Conservation (phyloP, 1,140 invertebrate genomes). For the Apis cerana region DNA sequence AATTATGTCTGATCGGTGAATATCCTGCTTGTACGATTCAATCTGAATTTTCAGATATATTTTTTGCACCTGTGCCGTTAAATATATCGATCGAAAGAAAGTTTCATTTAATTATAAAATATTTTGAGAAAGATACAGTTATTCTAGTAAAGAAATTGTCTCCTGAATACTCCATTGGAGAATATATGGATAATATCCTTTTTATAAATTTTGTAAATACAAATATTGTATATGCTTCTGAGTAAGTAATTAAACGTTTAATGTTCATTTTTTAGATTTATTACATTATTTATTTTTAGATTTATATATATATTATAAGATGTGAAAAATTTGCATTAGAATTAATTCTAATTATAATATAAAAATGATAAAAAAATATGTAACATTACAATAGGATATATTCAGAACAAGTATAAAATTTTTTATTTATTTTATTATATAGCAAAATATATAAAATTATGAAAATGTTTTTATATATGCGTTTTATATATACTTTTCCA, state of each 20-base stretch:
- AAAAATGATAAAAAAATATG: no score
- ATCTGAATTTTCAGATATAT: constrained; percentile 52
- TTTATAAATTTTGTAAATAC: constrained; percentile 38
- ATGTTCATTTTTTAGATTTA: not conserved
- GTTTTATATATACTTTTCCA: no score
- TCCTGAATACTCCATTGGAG: constrained; percentile 29
- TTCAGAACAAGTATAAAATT: no score
- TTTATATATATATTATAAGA: not conserved
- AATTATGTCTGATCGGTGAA: constrained; percentile 51
- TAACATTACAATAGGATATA: no score
- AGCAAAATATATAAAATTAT: no score
- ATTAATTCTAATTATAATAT: not conserved
- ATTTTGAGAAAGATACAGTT: constrained; percentile 37
- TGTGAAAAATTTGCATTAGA: not conserved
- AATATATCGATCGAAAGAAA: constrained; percentile 29
- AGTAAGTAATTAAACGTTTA: constrained; percentile 25
- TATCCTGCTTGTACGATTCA: constrained; percentile 43
- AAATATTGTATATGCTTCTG: not conserved
- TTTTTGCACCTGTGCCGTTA: constrained; percentile 57
- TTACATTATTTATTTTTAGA: no score
- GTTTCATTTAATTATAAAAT: constrained; percentile 34
- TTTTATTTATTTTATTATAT: no score
- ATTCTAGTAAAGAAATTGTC: constrained; percentile 28
- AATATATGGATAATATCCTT: constrained; percentile 32
- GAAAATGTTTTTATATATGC: no score